These are phyloP conservation scores for Theristicus caerulescens DNA, from an alignment of 2,113 vertebrate genomes.

Conservation along the genomic window DNA sequence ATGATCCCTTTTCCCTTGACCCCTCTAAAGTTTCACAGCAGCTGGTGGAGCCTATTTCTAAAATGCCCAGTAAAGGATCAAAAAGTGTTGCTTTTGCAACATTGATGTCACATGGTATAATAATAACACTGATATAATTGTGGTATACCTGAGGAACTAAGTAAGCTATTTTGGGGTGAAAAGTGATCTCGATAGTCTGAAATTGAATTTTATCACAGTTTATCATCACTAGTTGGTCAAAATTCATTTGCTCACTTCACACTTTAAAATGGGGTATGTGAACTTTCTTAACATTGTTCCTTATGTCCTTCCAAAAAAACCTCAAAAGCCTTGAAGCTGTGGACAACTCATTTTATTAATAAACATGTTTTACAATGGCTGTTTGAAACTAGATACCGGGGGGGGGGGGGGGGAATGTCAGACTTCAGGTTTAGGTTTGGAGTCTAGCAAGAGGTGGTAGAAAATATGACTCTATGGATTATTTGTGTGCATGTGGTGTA, in stretches of 20 bases:
- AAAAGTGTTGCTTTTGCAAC: background rate
- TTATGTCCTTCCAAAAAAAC: background rate
- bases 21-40: background rate
- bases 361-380: background rate
- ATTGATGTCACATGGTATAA: background rate
- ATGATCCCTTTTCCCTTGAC: background rate
- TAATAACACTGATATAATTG: background rate
- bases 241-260: background rate
- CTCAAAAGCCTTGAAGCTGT: background rate
- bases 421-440: background rate
- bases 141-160: background rate
- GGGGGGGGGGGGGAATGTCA: too few species aligned
- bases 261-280: accelerated
- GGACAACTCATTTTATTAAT: background rate
- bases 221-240: background rate
- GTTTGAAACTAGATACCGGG: background rate
- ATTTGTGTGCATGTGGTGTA: accelerated
- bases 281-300: background rate
- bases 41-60: background rate
- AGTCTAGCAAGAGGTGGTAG: background rate
- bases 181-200: background rate
- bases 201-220: background rate
- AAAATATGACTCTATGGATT: background rate
- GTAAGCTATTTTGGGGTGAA: background rate
- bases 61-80: background rate